These are phyloP conservation scores for Gymnothorax reevesii DNA, from an alignment of 2,797 vertebrate species.

Conservation along the genomic window DNA sequence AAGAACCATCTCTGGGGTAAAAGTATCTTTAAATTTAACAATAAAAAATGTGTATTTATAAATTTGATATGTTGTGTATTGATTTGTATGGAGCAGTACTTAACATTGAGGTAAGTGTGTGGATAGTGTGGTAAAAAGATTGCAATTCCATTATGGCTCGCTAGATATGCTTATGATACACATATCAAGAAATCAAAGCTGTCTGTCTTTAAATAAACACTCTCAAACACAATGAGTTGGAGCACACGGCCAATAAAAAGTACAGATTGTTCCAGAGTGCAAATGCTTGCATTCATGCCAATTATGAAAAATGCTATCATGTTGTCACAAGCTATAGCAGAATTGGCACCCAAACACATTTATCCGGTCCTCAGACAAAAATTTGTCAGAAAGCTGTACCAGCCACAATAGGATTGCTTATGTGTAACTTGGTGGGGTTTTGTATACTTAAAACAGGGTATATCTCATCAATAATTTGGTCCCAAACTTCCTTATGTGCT, in stretches of 20 bases:
- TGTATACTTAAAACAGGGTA: background rate
- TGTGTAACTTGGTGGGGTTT: background rate
- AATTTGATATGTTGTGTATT: background rate
- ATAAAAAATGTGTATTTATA: background rate
- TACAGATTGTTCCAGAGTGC: no score
- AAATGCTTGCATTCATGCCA: background rate
- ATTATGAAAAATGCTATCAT: background rate
- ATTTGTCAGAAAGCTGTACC: background rate
- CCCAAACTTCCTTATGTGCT: background rate
- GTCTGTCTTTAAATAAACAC: no score
- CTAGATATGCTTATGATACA: no score
- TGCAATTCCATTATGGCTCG: no score
- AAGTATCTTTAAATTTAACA: background rate
- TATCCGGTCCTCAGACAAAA: background rate
- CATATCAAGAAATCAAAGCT: no score
- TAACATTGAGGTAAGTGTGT: no score
- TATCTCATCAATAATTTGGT: background rate
- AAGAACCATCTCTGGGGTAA: background rate
- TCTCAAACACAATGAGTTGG: no score
- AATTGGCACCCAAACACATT: background rate
- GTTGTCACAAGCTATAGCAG: background rate
- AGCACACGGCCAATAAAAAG: no score
- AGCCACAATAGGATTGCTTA: background rate
- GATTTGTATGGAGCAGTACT: background rate
- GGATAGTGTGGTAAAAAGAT: no score